phyloP scores from a whole-genome alignment of 2,888 invertebrate genomes.

The Yponomeuta sedellus region DNA sequence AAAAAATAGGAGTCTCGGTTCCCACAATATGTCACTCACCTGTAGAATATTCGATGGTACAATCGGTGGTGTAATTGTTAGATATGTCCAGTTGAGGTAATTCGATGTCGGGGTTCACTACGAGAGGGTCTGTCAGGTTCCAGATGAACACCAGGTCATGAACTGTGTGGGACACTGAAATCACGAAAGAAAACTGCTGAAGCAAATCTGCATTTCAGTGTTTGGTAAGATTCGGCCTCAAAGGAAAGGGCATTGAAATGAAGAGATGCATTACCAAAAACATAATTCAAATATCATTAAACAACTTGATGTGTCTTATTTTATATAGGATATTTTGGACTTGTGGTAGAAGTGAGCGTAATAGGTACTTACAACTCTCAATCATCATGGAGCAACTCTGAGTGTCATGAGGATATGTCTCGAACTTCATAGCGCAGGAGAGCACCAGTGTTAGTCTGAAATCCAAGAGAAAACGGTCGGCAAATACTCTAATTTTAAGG shows the following conservation, averaged over 20 bases:
- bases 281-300: too few species aligned
- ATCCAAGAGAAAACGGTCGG: slow-evolving; percentile 25
- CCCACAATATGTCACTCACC: slow-evolving; percentile 54
- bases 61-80: slow-evolving; percentile 91
- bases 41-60: slow-evolving; percentile 89
- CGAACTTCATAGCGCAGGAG: slow-evolving; percentile 96
- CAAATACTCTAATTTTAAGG: too few species aligned
- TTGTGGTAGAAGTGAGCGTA: not conserved
- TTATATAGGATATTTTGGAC: too few species aligned
- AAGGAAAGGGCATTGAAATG: too few species aligned
- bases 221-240: too few species aligned
- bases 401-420: slow-evolving; percentile 94
- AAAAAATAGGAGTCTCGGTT: too few species aligned
- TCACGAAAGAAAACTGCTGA: not conserved
- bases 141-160: slow-evolving; percentile 93
- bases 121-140: slow-evolving; percentile 91
- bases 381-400: slow-evolving; percentile 96
- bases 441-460: slow-evolving; percentile 89
- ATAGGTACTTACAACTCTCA: slow-evolving; percentile 88
- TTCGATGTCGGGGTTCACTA: slow-evolving; percentile 92
- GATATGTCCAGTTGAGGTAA: slow-evolving; percentile 92
- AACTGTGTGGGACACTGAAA: slow-evolving; percentile 89
- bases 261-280: too few species aligned
- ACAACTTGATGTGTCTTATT: too few species aligned
- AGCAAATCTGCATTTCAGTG: too few species aligned